These are phyloP conservation scores for Anthophora plumipes DNA, from an alignment of 2,888 invertebrate species.

Conservation along the genomic window DNA sequence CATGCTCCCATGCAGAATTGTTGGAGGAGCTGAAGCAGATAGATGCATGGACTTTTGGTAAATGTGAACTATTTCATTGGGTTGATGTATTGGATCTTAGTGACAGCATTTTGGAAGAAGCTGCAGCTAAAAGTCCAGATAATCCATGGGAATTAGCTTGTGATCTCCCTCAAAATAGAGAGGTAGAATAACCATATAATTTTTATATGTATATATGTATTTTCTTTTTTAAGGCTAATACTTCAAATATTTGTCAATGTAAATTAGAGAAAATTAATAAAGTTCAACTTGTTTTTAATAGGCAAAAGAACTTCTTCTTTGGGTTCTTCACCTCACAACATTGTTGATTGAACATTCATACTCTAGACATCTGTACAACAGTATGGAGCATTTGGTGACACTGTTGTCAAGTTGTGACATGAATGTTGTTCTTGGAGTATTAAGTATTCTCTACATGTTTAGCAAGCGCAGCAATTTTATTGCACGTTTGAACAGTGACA, in stretches of 20 bases:
- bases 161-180: slow-evolving; percentile 88
- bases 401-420: slow-evolving; percentile 92
- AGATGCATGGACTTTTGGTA: slow-evolving; percentile 93
- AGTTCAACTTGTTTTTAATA: slow-evolving; percentile 77
- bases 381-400: slow-evolving; percentile 93
- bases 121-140: slow-evolving; percentile 87
- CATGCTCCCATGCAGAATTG: slow-evolving; percentile 88
- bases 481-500: slow-evolving; percentile 90
- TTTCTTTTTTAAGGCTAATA: not conserved
- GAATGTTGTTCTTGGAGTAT: slow-evolving; percentile 92
- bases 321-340: slow-evolving; percentile 93
- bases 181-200: slow-evolving; percentile 82
- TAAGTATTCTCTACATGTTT: slow-evolving; percentile 94
- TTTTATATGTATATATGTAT: no score
- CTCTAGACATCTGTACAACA: slow-evolving; percentile 94
- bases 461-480: slow-evolving; percentile 95
- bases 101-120: slow-evolving; percentile 90
- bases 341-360: slow-evolving; percentile 94
- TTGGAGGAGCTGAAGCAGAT: slow-evolving; percentile 89
- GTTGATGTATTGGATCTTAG: slow-evolving; percentile 92
- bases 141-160: slow-evolving; percentile 90
- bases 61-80: slow-evolving; percentile 95
- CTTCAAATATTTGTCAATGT: not conserved
- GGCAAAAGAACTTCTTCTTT: slow-evolving; percentile 90
- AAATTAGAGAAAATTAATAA: not conserved